Percentiles rank a stretch among this genome's conserved stretches.
Evolutionary conservation across 2,797 vertebrate species (phyloP).

Genomic region (Columba guinea): DNA sequence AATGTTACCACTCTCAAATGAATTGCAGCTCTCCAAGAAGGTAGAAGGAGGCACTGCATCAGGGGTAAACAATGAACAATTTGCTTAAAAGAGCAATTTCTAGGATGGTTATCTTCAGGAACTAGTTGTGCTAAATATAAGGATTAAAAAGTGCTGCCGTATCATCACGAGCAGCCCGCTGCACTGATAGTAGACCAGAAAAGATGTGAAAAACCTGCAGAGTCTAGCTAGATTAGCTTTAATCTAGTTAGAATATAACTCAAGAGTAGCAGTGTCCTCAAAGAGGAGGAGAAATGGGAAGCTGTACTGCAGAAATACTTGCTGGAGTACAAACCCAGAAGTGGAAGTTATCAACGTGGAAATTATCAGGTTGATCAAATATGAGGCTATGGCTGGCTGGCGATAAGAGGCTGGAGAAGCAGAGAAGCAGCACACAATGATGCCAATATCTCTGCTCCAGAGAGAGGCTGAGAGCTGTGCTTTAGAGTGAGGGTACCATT

Average conservation of each 20-base stretch:
- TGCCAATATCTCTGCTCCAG: neutral
- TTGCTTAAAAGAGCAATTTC: neutral
- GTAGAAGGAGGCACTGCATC: neutral
- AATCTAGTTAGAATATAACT: neutral
- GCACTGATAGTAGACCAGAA: neutral
- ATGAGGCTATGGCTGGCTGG: neutral
- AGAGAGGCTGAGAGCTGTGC: neutral
- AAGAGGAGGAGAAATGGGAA: neutral
- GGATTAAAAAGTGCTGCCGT: neutral
- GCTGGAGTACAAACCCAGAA: neutral
- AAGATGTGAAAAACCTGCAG: neutral
- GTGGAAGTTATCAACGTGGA: neutral
- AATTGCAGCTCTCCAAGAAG: neutral
- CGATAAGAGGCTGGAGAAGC: neutral
- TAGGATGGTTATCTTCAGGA: neutral
- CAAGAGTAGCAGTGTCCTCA: neutral
- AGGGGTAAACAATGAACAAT: neutral
- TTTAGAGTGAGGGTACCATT: neutral
- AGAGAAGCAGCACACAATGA: neutral
- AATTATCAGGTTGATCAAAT: neutral
- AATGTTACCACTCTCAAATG: neutral
- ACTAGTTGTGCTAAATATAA: neutral
- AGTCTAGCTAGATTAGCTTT: neutral
- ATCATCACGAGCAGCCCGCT: neutral
- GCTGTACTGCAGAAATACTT: neutral